Conservation (phyloP, 2,797 vertebrate species). For the Aselliscus stoliczkanus region DNA sequence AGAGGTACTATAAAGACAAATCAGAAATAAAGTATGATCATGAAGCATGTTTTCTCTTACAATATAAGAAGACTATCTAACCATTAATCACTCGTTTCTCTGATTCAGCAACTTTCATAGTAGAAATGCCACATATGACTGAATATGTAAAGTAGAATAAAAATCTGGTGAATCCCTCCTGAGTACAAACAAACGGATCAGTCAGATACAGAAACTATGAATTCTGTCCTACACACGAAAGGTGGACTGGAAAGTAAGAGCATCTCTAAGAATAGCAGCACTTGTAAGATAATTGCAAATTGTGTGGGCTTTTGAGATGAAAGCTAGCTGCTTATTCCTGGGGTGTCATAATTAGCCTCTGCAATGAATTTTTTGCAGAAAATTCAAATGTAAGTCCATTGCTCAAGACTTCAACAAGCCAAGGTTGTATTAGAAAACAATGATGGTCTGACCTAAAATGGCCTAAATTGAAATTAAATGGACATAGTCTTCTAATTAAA, state of each 20-base stretch:
- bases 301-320: not conserved
- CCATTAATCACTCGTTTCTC: not conserved
- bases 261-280: not conserved
- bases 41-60: not conserved
- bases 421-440: not conserved
- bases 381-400: not conserved
- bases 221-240: not conserved
- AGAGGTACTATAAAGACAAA: not conserved
- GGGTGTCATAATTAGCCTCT: not conserved
- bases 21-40: not conserved
- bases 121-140: not conserved
- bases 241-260: not conserved
- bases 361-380: not conserved
- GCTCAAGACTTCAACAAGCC: not conserved
- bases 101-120: conserved; percentile 1
- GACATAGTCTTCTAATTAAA: not conserved
- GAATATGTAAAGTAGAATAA: not conserved
- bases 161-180: not conserved
- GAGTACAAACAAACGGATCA: not conserved
- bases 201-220: not conserved
- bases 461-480: not conserved
- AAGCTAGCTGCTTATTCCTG: not conserved
- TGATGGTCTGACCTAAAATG: not conserved
- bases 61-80: not conserved
- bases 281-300: not conserved